Evolutionary conservation across 2,797 vertebrate species (phyloP).

Genomic region (Megalops cyprinoides): DNA sequence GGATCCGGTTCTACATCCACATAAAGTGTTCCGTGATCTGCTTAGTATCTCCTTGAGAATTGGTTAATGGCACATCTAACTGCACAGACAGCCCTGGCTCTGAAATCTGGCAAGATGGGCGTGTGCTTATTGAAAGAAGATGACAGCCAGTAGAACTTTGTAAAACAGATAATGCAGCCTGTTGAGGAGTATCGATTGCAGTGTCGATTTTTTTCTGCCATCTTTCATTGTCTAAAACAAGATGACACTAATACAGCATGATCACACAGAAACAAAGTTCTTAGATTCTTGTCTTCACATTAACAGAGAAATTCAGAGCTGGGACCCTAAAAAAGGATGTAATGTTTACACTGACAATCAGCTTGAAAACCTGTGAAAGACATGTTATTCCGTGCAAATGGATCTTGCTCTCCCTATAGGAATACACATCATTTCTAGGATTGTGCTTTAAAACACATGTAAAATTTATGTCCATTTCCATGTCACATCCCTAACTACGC

Average conservation of each 20-base stretch:
- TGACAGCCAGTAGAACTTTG: conserved; percentile 26
- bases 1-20: conserved; percentile 16
- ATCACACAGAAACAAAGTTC: not conserved
- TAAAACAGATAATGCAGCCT: not conserved
- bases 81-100: conserved; percentile 53
- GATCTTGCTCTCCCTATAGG: not conserved
- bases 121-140: conserved; percentile 53
- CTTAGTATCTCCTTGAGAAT: conserved; percentile 56
- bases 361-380: not conserved
- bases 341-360: conserved; percentile 16
- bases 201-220: conserved; percentile 17
- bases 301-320: too few species aligned
- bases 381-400: not conserved
- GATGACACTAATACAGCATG: not conserved
- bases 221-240: conserved; percentile 10
- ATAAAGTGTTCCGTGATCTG: conserved; percentile 55
- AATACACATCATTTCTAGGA: not conserved
- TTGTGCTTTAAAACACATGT: not conserved
- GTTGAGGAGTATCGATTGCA: not conserved
- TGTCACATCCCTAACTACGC: not conserved
- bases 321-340: too few species aligned
- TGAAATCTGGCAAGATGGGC: conserved; percentile 43
- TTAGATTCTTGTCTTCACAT: too few species aligned
- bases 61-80: conserved; percentile 60
- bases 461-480: conserved; percentile 1